A percentile compares a stretch with the other conserved stretches of the same genome.
These are phyloP conservation scores for Phaethon lepturus DNA, from an alignment of 2,113 vertebrate species.

Conservation along the genomic window DNA sequence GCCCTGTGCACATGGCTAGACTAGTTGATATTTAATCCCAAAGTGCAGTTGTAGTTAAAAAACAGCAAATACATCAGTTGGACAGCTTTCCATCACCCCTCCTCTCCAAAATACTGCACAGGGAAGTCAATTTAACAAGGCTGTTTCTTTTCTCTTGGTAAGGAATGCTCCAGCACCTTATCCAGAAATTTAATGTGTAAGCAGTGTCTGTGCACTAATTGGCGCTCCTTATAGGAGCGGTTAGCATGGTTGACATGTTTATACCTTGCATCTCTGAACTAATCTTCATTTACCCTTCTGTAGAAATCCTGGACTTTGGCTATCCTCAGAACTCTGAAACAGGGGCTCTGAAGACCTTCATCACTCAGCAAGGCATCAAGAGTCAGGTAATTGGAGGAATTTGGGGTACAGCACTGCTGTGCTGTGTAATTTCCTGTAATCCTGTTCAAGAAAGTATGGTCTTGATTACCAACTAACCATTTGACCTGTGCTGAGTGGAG, in stretches of 20 bases:
- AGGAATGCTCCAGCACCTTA: not conserved
- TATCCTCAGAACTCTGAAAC: constrained; percentile 99
- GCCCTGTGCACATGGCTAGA: not conserved
- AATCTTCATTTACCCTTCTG: constrained; percentile 31
- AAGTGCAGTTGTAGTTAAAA: not conserved
- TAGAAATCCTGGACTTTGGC: constrained; percentile 99
- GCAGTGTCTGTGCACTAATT: not conserved
- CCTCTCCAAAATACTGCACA: not conserved
- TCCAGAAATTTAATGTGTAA: accelerated
- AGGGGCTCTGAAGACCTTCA: constrained; percentile 98
- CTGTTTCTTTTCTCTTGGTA: not conserved
- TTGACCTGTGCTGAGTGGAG: not conserved
- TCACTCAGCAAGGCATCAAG: constrained; percentile 99
- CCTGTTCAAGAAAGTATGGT: not conserved
- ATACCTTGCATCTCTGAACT: constrained; percentile 6
- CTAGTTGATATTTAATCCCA: not conserved
- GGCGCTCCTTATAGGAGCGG: not conserved
- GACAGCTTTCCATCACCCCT: not conserved
- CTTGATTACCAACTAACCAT: not conserved
- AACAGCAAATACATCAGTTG: not conserved
- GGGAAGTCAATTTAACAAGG: not conserved
- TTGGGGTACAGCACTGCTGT: not conserved
- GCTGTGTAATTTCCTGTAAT: not conserved
- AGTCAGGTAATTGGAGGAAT: constrained; percentile 86
- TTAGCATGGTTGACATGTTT: not conserved